Evolutionary conservation across 1,140 invertebrate genomes (phyloP), one percentile per base, ranked within the genome.

Genomic region (Aphidius ervi): DNA sequence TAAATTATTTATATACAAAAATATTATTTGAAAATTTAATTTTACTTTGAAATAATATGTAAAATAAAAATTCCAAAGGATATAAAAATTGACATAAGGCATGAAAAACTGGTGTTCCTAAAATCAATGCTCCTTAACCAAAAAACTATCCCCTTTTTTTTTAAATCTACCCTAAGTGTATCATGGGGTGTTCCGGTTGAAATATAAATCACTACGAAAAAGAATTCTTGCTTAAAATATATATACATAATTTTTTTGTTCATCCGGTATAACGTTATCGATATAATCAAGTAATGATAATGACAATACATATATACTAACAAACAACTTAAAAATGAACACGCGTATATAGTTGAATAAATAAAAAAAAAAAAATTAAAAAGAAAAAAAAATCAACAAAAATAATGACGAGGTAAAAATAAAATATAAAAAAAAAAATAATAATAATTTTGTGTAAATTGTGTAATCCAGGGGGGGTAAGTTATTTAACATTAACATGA

Each of bases 121-220:
- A 39, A 41, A 16, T 48, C 56, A 45, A 60, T 50, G 61, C 56
- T 63, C 62, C 64, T 65, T 46, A 63, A 67, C 59, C 65, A 65
- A 62, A 63, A 59, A 61, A 61, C 59, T 56, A 52, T 37, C 53
- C 59, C 55, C 62, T 58, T 50, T 39, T 56, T 62, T 62, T 63
- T 65, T 60, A 45, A 63, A 59, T 64, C 45, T 43, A 40, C 43
- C 5, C 50, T 39, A 31, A 31, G 23, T 31, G 23, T 31, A 31
- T 31, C 48, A 47, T 56, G 58, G 63, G 58, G 71, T 69, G 71
- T 75, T 75, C 72, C 71, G 71, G 69, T 72, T 72, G 69, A 68
- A 68, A 7, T 31, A 74, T 76, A 74, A 76, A 76, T 76, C 74
- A 74, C 72, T 3, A 31, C 23, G 0, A 31, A 31, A 31, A 31